A percentile compares a stretch with the other conserved stretches of the same genome.
Evolutionary conservation across 2,888 invertebrate genomes (phyloP).

Genomic region (Nephrocerus scutellatus): DNA sequence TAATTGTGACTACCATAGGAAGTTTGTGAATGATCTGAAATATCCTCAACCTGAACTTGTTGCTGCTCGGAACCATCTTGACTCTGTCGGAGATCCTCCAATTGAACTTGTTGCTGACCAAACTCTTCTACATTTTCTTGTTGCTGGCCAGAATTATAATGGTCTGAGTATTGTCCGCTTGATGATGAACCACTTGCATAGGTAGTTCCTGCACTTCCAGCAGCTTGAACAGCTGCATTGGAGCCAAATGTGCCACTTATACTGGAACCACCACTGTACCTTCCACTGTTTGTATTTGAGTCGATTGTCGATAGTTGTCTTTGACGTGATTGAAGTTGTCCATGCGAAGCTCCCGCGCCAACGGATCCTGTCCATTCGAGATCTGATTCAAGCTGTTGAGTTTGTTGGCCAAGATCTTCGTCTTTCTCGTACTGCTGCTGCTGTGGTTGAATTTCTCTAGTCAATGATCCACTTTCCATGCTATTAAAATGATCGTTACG

Average conservation of each 20-base stretch:
- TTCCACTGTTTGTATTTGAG: slow-evolving; percentile 5
- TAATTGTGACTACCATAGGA: neutral
- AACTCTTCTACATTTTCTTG: slow-evolving; percentile 20
- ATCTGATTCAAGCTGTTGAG: too few species aligned
- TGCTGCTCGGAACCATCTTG: slow-evolving; percentile 12
- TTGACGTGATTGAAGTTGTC: too few species aligned
- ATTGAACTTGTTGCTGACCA: slow-evolving; percentile 24
- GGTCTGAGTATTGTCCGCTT: slow-evolving; percentile 13
- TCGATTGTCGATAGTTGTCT: neutral
- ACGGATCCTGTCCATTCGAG: too few species aligned
- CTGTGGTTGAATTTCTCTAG: slow-evolving; percentile 16
- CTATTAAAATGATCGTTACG: slow-evolving; percentile 5
- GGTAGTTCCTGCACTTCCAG: neutral
- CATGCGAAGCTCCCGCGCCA: too few species aligned
- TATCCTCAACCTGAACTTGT: slow-evolving; percentile 23
- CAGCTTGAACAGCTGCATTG: slow-evolving; percentile 7
- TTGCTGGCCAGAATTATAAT: slow-evolving; percentile 1
- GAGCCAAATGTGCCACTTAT: slow-evolving; percentile 14
- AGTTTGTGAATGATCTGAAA: slow-evolving; percentile 3
- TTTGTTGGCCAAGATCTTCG: slow-evolving; percentile 26
- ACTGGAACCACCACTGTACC: slow-evolving; percentile 21
- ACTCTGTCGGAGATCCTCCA: slow-evolving; percentile 13
- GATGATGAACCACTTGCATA: slow-evolving; percentile 5
- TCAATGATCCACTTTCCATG: slow-evolving; percentile 11
- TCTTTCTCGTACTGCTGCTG: slow-evolving; percentile 21